phyloP scores from a whole-genome alignment of 1,140 invertebrate species.

The Lucilia cuprina region DNA sequence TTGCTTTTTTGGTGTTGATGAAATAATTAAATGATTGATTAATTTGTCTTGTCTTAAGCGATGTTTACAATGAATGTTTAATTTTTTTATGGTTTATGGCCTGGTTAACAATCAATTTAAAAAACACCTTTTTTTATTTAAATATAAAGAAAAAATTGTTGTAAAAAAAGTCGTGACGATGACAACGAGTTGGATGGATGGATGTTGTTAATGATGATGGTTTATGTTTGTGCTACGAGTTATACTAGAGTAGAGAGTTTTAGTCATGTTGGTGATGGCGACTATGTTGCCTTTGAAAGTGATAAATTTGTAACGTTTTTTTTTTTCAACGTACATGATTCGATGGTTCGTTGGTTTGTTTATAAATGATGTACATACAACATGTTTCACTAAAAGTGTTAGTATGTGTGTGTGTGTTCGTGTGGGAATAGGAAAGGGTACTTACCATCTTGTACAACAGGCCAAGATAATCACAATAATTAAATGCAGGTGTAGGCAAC shows the following conservation, averaged over 20 bases:
- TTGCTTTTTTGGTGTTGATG: no score
- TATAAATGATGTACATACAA: not conserved
- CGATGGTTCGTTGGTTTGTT: not conserved
- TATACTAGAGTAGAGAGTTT: not conserved
- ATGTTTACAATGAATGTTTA: not conserved
- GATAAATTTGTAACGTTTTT: not conserved
- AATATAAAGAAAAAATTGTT: not conserved
- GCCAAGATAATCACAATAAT: slow-evolving; percentile 62
- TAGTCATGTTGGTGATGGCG: not conserved
- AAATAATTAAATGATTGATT: not conserved
- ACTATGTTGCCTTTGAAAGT: not conserved
- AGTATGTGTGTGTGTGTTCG: not conserved
- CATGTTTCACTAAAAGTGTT: not conserved
- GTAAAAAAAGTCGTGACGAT: not conserved
- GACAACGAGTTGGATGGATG: not conserved
- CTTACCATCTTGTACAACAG: slow-evolving; percentile 60
- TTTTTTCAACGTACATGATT: not conserved
- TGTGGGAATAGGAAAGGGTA: no score
- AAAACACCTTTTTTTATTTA: not conserved
- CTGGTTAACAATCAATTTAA: slow-evolving; percentile 14
- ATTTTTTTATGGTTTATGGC: not conserved
- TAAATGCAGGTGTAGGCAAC: slow-evolving; percentile 52
- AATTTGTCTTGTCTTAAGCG: not conserved
- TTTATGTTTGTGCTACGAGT: no score
- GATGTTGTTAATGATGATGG: no score